phyloP scores from a whole-genome alignment of 2,113 vertebrate species.

The Leucoraja erinaceus region DNA sequence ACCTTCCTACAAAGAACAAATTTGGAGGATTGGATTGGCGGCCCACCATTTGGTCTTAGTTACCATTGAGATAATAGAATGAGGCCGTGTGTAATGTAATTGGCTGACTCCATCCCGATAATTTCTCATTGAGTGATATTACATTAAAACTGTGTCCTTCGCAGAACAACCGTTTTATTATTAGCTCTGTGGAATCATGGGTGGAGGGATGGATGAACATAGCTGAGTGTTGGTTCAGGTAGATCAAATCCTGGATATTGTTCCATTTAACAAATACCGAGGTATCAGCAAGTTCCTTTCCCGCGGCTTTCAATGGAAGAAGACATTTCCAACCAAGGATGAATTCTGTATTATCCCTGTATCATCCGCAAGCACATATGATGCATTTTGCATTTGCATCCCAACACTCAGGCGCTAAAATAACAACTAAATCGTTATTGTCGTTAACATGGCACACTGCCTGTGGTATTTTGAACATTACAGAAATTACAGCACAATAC shows the following conservation, averaged over 20 bases:
- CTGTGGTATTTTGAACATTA: not conserved
- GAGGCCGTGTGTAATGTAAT: not conserved
- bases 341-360: no score
- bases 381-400: not conserved
- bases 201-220: not conserved
- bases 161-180: not conserved
- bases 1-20: not conserved
- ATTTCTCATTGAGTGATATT: not conserved
- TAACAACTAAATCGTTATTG: not conserved
- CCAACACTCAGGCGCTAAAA: not conserved
- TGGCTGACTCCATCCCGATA: not conserved
- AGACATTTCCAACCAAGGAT: not conserved
- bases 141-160: not conserved
- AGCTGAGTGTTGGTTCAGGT: not conserved
- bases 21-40: not conserved
- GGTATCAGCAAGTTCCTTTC: not conserved
- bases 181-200: not conserved
- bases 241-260: not conserved
- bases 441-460: not conserved
- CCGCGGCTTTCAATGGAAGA: not conserved
- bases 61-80: not conserved
- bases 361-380: not conserved
- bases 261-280: not conserved
- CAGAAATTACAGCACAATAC: not conserved
- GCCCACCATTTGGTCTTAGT: not conserved